These are phyloP conservation scores for Eutolmus rufibarbis DNA, from an alignment of 2,888 invertebrate genomes.

Conservation along the genomic window DNA sequence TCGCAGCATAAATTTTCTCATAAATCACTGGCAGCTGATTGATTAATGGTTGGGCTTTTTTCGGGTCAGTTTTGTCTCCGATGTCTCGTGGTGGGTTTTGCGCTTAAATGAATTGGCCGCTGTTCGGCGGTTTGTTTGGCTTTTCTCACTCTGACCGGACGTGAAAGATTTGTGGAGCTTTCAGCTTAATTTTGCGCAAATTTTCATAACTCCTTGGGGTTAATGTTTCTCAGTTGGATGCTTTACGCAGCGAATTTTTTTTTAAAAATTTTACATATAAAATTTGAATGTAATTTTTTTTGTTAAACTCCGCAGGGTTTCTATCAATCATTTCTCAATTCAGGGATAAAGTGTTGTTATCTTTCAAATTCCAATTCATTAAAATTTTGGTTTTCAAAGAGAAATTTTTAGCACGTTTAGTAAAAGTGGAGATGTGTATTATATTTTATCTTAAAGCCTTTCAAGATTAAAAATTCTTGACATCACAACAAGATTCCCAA, in stretches of 20 bases:
- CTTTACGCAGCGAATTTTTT: neutral
- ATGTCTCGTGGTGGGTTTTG: neutral
- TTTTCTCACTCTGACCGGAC: neutral
- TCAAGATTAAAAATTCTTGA: too few relatives aligned
- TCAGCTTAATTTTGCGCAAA: neutral
- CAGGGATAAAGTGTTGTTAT: neutral
- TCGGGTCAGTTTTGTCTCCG: neutral
- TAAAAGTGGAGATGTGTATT: too few relatives aligned
- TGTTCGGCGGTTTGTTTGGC: neutral
- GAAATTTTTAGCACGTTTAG: neutral
- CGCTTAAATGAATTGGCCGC: neutral
- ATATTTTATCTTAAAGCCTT: too few relatives aligned
- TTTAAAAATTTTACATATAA: neutral
- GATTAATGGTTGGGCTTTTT: conserved; percentile 10
- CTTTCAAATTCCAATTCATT: neutral
- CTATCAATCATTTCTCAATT: neutral
- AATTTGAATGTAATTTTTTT: neutral
- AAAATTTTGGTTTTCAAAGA: neutral
- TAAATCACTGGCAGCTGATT: conserved; percentile 19
- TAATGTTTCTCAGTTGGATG: neutral
- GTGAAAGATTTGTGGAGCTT: neutral
- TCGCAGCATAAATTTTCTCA: neutral
- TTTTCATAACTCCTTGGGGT: neutral
- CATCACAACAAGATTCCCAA: too few relatives aligned
- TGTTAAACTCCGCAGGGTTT: neutral